Evolutionary conservation across 1,140 invertebrate species (phyloP).

Genomic region (Ceratina australensis): DNA sequence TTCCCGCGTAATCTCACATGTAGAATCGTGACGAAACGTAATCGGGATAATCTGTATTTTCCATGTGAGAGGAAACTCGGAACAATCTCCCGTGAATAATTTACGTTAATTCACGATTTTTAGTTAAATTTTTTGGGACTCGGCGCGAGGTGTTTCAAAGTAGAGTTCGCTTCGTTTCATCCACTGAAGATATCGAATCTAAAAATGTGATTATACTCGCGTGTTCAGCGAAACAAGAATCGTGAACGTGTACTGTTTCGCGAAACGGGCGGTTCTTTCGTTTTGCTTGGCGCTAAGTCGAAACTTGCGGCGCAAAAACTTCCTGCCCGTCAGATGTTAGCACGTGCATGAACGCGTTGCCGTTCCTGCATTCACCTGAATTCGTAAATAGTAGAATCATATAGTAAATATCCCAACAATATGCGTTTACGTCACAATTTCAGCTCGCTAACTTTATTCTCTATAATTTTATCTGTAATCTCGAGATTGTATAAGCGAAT

Average conservation of each 20-base stretch:
- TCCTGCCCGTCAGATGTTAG: too few species aligned
- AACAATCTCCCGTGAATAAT: constrained; percentile 22
- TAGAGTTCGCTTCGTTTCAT: neutral
- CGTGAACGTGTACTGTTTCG: too few species aligned
- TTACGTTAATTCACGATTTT: constrained; percentile 4
- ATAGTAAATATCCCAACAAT: too few species aligned
- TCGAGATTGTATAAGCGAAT: too few species aligned
- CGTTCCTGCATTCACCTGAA: neutral
- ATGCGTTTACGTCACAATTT: too few species aligned
- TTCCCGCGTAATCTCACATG: constrained; percentile 56
- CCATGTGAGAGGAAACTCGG: constrained; percentile 26
- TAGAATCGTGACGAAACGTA: constrained; percentile 49
- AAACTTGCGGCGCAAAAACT: neutral
- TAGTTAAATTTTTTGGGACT: neutral
- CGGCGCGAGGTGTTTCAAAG: neutral
- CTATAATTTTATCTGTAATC: too few species aligned
- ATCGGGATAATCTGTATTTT: constrained; percentile 39
- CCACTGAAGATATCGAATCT: neutral
- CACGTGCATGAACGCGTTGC: neutral
- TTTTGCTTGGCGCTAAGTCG: neutral
- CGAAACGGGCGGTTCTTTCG: neutral
- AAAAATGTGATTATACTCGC: neutral
- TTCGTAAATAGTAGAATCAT: neutral
- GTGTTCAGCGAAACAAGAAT: neutral
- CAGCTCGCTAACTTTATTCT: too few species aligned